Evolutionary conservation across 2,888 invertebrate genomes (phyloP), one percentile per base, ranked within the genome.

Genomic region (Epinotia demarniana): DNA sequence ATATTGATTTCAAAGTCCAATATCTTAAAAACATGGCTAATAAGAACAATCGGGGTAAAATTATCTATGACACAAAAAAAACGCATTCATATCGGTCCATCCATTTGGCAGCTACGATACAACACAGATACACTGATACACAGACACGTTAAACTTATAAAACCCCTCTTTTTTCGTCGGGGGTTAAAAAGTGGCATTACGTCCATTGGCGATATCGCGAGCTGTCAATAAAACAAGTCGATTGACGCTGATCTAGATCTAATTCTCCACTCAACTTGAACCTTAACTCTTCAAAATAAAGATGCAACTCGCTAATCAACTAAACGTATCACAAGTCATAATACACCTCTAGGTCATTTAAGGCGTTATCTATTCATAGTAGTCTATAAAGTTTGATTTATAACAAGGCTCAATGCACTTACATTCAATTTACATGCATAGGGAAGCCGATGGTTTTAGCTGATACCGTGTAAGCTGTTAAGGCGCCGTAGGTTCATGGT

Each of bases 351-450:
- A 23, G 49, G 5, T 13, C 19, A 23, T 18, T 23, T 49, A n/a
- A 64, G 12, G 16, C 64, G 46, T 64, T 64, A 64, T 49, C 23
- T 64, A 64, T 64, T 46, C 64, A 64, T 64, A 39, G 3, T 11
- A 64, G n/a, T 5, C 49, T 27, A 64, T 64, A 49, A 64, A 64
- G 16, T 8, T 64, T 64, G 64, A 64, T 64, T 64, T 64, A 64
- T 11, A 23, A n/a, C 46, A 19, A 46, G 23, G 23, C 64, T 49
- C 23, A 23, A 18, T 23, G 64, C 64, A 49, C 64, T 64, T 46
- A 27, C 49, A 64, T 64, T 64, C 64, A 64, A 64, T 64, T 64
- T 64, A 64, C 64, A 64, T 49, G 46, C 43, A 63, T 27, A 46
- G 23, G 64, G 64, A 64, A 64, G 64, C 64, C 23, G 64, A 64